A percentile compares a stretch with the other conserved stretches of the same genome.
phyloP scores from a whole-genome alignment of 2,113 vertebrate species.

The Carassius auratus region DNA sequence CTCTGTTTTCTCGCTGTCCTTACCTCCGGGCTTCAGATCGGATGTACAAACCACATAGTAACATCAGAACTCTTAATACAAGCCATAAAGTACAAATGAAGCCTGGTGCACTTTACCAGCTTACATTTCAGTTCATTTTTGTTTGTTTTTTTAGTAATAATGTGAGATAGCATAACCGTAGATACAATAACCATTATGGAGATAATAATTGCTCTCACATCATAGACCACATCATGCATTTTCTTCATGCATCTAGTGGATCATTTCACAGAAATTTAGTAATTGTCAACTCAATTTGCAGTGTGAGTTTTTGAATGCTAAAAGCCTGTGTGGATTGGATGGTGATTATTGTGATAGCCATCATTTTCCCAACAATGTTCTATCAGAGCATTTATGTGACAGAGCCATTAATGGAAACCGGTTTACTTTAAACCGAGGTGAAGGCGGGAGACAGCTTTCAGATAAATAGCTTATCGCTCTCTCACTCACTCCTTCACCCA shows the following conservation, averaged over 20 bases:
- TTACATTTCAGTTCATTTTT: neutral
- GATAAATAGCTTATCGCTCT: slow-evolving; percentile 56
- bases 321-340: slow-evolving; percentile 54
- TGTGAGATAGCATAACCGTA: neutral
- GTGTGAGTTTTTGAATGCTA: slow-evolving; percentile 41
- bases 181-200: slow-evolving; percentile 15
- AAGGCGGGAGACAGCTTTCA: slow-evolving; percentile 49
- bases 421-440: slow-evolving; percentile 60
- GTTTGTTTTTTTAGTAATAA: neutral
- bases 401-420: slow-evolving; percentile 58
- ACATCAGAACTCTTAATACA: slow-evolving; percentile 24
- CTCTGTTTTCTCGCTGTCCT: slow-evolving; percentile 2
- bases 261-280: slow-evolving; percentile 54
- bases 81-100: slow-evolving; percentile 23
- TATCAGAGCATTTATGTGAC: slow-evolving; percentile 54
- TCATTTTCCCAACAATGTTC: slow-evolving; percentile 59
- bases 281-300: slow-evolving; percentile 60
- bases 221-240: neutral
- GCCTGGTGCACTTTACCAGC: slow-evolving; percentile 7
- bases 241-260: slow-evolving; percentile 5
- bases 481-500: neutral
- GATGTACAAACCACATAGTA: neutral
- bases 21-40: neutral
- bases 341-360: slow-evolving; percentile 63
- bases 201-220: slow-evolving; percentile 19